Percentiles rank a stretch among this genome's conserved stretches.
Evolutionary conservation across 1,140 invertebrate genomes (phyloP).

Genomic region (Lutraria rhynchaena): DNA sequence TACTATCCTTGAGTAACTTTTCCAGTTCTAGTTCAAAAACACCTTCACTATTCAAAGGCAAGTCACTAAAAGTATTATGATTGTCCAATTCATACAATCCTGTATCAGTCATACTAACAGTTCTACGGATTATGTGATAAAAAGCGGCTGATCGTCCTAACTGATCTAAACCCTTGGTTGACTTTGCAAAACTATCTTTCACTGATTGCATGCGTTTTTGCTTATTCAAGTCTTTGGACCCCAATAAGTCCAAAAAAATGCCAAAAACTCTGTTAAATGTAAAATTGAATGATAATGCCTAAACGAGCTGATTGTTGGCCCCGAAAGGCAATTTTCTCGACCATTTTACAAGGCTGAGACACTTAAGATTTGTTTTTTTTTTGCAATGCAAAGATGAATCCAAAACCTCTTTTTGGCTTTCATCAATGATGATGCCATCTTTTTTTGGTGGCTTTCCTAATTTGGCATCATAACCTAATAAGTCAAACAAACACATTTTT

Average conservation of each 20-base stretch:
- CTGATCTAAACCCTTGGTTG: conserved; percentile 42
- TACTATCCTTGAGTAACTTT: conserved; percentile 4
- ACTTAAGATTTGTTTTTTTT: no score
- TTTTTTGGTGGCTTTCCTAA: no score
- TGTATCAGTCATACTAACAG: conserved; percentile 22
- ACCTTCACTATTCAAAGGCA: conserved; percentile 21
- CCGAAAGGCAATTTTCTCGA: conserved; percentile 18
- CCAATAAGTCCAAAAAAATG: background rate
- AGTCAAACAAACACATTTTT: no score
- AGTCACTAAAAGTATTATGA: background rate
- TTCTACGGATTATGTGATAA: conserved; percentile 27
- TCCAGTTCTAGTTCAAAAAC: conserved; percentile 27
- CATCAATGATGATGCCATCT: no score
- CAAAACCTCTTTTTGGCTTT: no score
- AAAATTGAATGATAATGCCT: conserved; percentile 21
- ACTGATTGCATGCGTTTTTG: background rate
- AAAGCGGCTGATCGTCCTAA: conserved; percentile 27
- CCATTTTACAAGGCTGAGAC: conserved; percentile 17
- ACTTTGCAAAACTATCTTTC: conserved; percentile 35
- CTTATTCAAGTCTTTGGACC: conserved; percentile 1
- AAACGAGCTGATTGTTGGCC: conserved; percentile 31
- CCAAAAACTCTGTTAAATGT: conserved; percentile 35
- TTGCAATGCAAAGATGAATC: no score
- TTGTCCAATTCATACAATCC: conserved; percentile 10
- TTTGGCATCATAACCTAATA: no score